phyloP scores from a whole-genome alignment of 1,140 invertebrate genomes.

The Sminthurinus signatus region DNA sequence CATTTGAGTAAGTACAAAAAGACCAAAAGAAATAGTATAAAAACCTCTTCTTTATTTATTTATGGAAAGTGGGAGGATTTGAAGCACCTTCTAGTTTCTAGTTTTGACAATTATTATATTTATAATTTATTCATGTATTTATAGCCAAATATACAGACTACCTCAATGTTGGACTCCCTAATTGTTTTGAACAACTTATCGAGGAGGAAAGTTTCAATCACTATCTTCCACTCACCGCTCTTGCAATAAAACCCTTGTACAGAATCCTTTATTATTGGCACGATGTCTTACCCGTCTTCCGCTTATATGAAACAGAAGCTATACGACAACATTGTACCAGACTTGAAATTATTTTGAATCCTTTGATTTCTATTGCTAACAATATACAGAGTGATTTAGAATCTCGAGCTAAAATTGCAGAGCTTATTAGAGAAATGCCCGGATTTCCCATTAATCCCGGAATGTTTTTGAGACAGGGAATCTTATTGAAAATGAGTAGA shows the following conservation, averaged over 20 bases:
- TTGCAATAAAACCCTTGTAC: constrained; percentile 15
- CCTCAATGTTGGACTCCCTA: background rate
- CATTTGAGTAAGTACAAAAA: too few relatives aligned
- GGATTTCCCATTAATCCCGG: constrained; percentile 25
- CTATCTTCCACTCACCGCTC: constrained; percentile 1
- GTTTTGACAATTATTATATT: too few relatives aligned
- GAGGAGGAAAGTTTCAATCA: constrained; percentile 1
- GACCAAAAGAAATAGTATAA: too few relatives aligned
- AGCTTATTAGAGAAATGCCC: constrained; percentile 30
- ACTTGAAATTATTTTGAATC: constrained; percentile 16
- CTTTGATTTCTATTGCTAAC: constrained; percentile 11
- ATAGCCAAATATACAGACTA: constrained; percentile 5
- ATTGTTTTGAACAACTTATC: constrained; percentile 7
- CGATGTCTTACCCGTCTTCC: constrained; percentile 11
- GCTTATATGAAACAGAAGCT: constrained; percentile 1
- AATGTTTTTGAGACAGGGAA: constrained; percentile 28
- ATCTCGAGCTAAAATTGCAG: constrained; percentile 19
- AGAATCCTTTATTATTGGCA: constrained; percentile 11
- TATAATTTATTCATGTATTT: too few relatives aligned
- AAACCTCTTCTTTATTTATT: too few relatives aligned
- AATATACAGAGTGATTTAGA: constrained; percentile 18
- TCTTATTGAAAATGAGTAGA: constrained; percentile 36
- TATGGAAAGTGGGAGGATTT: too few relatives aligned
- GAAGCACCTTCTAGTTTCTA: too few relatives aligned
- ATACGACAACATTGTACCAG: constrained; percentile 10